Evolutionary conservation across 2,888 invertebrate species (phyloP), one percentile per base, ranked within the genome.

Genomic region (Diadegma fenestrale): DNA sequence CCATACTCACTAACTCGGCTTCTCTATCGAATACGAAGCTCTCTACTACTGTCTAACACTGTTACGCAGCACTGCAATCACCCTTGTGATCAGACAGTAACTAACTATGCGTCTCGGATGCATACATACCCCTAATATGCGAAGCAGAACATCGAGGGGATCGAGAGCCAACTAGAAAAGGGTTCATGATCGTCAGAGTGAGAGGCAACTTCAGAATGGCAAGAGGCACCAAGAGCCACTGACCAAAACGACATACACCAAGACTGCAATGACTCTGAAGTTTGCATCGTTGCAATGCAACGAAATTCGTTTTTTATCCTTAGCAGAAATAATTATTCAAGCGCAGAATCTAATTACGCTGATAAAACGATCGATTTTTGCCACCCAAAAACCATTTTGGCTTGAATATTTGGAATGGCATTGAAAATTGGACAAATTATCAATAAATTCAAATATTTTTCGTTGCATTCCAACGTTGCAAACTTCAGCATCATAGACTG

Each of bases 21-120:
- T 54, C 76, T 83, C 72, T 87, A 87, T 87, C 80, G 87, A 83
- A 75, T 78, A 76, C 73, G 69, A 76, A 64, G 63, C 86, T 77
- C 19, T 10, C 45, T 54, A 80, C 81, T 78, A 82, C 73, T 78
- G 82, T 82, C 86, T 93, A 93, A 93, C 90, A 85, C 87, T 91
- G 91, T 93, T 93, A 92, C 88, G 84, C 87, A 91, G 90, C 90
- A 90, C 85, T 82, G 89, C 87, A 91, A 88, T 91, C 90, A 87
- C 89, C 90, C 90, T 90, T 91, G 89, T 91, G 91, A 93, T 93
- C 92, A 90, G 89, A 88, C 89, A 77, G 88, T 92, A 91, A 90
- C 91, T 90, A 92, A 90, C 91, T 89, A 88, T 89, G 88, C 89
- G 88, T 88, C 89, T 87, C 86, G 87, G 84, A 86, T 73, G 85